Evolutionary conservation across 2,797 vertebrate species (phyloP), one percentile per base, ranked within the genome.

Genomic region (Spheniscus humboldti): DNA sequence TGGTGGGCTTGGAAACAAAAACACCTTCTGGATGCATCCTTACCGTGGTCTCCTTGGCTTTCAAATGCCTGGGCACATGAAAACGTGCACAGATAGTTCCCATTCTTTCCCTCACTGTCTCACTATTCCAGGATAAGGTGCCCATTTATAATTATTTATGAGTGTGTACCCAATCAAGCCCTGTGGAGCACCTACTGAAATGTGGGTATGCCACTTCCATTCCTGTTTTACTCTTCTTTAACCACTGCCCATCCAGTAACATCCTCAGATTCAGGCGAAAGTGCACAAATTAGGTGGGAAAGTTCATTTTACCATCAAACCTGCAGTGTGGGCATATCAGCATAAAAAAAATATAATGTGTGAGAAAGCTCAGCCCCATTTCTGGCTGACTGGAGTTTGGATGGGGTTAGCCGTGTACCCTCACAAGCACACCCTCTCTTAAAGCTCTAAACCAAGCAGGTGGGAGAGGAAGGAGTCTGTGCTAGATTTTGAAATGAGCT

Each of bases 401-500:
- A 68, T 30, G 30, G 25, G 48, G 19, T 88, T 68, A 84, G 25
- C 31, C 4, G 0, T 2, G 1, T 18, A 31, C 41, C 19, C n/a
- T 90, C 16, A 56, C 14, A 59, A 76, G 28, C 24, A 82, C 1
- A 3, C 18, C 20, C 17, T 77, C 30, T 35, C 19, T 81, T 69
- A 81, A 76, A 92, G 20, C 59, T 73, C 73, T 73, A 77, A 92
- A 79, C 18, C 20, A 63, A 86, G 52, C 11, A 52, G 67, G 57
- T 2, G 2, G 43, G 69, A 72, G 53, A 75, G 31, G 1, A 1
- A 92, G 59, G 66, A 75, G 35, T 35, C 39, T 62, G 17, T 81
- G 88, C 37, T 80, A 31, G 43, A 23, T 80, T 83, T 91, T 63
- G 81, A 86, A 94, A 93, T 60, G 69, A 94, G 89, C 62, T 97